Base-by-base conservation (phyloP, 1,140 invertebrate species). In the Panagrolaimus sp. region DNA sequence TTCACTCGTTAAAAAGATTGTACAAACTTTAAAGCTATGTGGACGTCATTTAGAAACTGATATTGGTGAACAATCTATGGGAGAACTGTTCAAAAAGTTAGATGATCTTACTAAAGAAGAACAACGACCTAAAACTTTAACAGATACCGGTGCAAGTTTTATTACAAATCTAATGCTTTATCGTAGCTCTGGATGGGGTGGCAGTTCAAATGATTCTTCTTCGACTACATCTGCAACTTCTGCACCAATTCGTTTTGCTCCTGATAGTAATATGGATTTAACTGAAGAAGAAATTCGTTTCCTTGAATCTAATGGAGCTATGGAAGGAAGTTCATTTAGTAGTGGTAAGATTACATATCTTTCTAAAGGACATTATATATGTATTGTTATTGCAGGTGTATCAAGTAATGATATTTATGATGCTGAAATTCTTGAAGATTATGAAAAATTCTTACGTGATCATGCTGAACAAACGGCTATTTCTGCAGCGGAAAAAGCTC, bases 401-500 rank as follows among this genome's bases (percentile, higher is more conserved):
- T 57, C 51, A 57, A 57, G 27, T 27, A 57, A 27, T 57, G 51
- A 57, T 9, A 42, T 74, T 14, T 66, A 73, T 11, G 71, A 69
- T 46, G 62, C 63, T 31, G 48, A 69, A 9, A 38, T 38, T 38
- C 31, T 44, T 9, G 72, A 77, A 38, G 74, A 77, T 20, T 75
- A 77, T 46, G 74, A 75, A 27, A 48, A 63, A 46, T 75, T 77
- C 62, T 70, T 75, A 5, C 31, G 31, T 38, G 31, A 38, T 38
- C 69, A 70, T 20, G 44, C 44, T n/a, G 51, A 74, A 69, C 70
- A 57, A 48, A 75, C 74, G 13, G 74, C 74, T n/a, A 66, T 69
- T 44, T 38, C 65, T 51, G 65, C 67, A 14, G 74, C 74, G 0
- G 74, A 77, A n/a, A 77, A 74, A 31, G 75, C 74, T 11, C 47